Base-by-base conservation (phyloP, 2,113 vertebrate species). In the Cyanoderma ruficeps region DNA sequence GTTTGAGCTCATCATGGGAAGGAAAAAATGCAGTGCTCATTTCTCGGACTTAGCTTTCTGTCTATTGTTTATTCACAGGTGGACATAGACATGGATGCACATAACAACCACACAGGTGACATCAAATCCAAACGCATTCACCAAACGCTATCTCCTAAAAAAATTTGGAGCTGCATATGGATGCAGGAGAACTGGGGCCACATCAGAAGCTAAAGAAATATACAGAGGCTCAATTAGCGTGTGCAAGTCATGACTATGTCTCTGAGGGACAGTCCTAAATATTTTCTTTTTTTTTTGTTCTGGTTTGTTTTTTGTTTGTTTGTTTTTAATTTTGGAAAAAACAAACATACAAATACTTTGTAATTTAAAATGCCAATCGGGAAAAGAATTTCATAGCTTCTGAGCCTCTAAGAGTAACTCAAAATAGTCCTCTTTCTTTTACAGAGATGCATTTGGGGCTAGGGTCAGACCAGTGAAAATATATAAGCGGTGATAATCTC, bases 401-500 rank as follows among this genome's bases (percentile, higher is more conserved):
- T 67, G 94, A 94, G 84, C 85, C 96, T 95, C 93, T 83, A 8
- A 15, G 53, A 61, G 65, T 93, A 90, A 78, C 49, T 92, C 70
- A 59, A 91, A 77, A 83, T 72, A 63, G 42, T 87, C 39, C 27
- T 95, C 53, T 78, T 85, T 84, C 71, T 94, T 90, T 87, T 82
- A 89, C 78, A 67, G 88, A 91, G 95, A 96, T 90, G 96, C 95
- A 95, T 97, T 94, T 90, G 89, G 89, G 94, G 90, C 75, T 81
- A 93, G 95, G 86, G 94, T 96, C 89, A 97, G 91, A 97, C 89
- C 95, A 92, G 95, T 94, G 93, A 89, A 92, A 95, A 89, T 85
- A 86, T 56, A 52, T 72, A 93, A 93, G 93, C 20, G 59, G 84
- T 96, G 93, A 90, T 88, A 94, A 61, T 90, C 70, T 93, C 95